Percentiles rank a stretch among this genome's conserved stretches.
These are phyloP conservation scores for Huso huso DNA, from an alignment of 2,797 vertebrate species.

Conservation along the genomic window DNA sequence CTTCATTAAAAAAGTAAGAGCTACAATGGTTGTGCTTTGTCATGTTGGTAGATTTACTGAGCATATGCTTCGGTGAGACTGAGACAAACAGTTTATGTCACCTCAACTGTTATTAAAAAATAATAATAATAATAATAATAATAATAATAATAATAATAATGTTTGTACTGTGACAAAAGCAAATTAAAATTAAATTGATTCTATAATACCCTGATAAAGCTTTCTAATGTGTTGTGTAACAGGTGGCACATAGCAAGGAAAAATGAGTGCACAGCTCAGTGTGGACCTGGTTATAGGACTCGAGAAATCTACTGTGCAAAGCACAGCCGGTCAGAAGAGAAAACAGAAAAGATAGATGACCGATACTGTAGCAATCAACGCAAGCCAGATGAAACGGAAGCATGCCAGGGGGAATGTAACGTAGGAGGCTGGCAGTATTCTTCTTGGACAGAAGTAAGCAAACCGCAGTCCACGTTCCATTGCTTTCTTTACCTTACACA, in stretches of 20 bases:
- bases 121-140: too few species aligned
- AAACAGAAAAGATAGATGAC: constrained; percentile 82
- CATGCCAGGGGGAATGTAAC: constrained; percentile 85
- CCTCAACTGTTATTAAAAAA: too few species aligned
- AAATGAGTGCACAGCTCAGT: constrained; percentile 86
- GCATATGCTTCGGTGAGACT: too few species aligned
- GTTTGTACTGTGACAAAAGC: background rate
- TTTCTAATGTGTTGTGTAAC: background rate
- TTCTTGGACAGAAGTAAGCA: constrained; percentile 83
- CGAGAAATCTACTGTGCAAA: constrained; percentile 87
- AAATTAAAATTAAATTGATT: background rate
- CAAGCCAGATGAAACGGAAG: constrained; percentile 82
- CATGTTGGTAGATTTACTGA: too few species aligned
- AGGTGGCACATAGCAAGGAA: constrained; percentile 87
- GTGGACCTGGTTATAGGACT: constrained; percentile 78
- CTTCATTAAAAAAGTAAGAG: too few species aligned
- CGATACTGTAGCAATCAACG: constrained; percentile 71
- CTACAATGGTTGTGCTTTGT: too few species aligned
- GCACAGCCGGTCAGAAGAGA: constrained; percentile 70
- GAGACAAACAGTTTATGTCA: too few species aligned
- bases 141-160: background rate
- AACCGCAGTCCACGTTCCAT: too few species aligned
- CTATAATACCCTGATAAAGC: background rate
- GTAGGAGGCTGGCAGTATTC: constrained; percentile 90
- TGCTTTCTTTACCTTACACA: background rate